Evolutionary conservation across 1,140 invertebrate genomes (phyloP).

Genomic region (Drosophila pectinifera): DNA sequence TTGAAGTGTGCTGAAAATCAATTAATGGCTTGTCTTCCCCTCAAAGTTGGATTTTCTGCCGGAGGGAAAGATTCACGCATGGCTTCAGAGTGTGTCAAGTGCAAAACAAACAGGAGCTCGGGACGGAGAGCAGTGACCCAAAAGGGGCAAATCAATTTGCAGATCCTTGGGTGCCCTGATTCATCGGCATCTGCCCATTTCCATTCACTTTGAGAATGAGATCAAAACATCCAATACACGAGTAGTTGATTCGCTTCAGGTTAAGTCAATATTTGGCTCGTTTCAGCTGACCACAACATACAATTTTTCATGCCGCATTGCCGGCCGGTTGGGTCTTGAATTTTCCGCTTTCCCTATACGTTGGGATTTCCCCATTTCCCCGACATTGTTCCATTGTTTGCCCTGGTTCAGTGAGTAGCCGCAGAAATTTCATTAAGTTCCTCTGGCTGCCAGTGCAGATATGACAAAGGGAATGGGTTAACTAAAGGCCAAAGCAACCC

Average conservation of each 20-base stretch:
- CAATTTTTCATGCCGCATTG: slow-evolving; percentile 79
- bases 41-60: slow-evolving; percentile 58
- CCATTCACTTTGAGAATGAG: slow-evolving; percentile 72
- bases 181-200: slow-evolving; percentile 7
- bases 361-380: neutral
- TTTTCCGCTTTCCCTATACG: slow-evolving; percentile 2
- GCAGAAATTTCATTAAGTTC: slow-evolving; percentile 81
- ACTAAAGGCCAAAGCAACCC: slow-evolving; percentile 13
- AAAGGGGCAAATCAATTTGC: slow-evolving; percentile 69
- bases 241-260: slow-evolving; percentile 47
- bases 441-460: slow-evolving; percentile 58
- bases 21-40: slow-evolving; percentile 66
- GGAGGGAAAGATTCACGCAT: slow-evolving; percentile 70
- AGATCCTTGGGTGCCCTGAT: slow-evolving; percentile 34
- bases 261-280: slow-evolving; percentile 74
- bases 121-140: slow-evolving; percentile 39
- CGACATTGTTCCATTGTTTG: slow-evolving; percentile 63
- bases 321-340: slow-evolving; percentile 35
- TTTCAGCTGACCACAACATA: slow-evolving; percentile 72
- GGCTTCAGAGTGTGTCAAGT: slow-evolving; percentile 77
- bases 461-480: slow-evolving; percentile 70
- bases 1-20: slow-evolving; percentile 70
- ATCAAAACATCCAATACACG: slow-evolving; percentile 64
- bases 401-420: slow-evolving; percentile 58
- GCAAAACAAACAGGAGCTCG: slow-evolving; percentile 61